Evolutionary conservation across 2,888 invertebrate species (phyloP).

Genomic region (Lordiphosa andalusiaca): DNA sequence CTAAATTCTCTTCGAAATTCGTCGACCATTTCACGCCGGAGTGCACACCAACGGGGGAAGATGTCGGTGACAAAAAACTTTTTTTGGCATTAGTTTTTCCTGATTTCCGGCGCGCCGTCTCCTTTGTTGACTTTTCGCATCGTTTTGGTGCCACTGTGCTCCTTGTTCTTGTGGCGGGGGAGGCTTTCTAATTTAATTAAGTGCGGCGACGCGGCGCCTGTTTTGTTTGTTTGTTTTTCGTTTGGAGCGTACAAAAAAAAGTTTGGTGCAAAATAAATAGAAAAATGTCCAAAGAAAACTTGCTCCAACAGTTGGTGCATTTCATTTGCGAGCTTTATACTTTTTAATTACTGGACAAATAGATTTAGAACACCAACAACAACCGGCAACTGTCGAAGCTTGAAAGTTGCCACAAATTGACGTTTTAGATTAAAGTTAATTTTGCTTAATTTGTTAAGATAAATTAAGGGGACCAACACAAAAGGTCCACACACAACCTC

Average conservation of each 20-base stretch:
- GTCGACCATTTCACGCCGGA: conserved; percentile 65
- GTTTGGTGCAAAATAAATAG: conserved; percentile 35
- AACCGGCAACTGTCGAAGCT: neutral
- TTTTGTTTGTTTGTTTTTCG: conserved; percentile 36
- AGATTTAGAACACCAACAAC: conserved; percentile 37
- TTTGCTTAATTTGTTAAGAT: too few species aligned
- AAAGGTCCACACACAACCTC: too few species aligned
- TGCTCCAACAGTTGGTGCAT: conserved; percentile 63
- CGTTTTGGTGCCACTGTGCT: conserved; percentile 51
- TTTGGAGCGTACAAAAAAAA: conserved; percentile 29
- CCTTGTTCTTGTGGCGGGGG: conserved; percentile 2
- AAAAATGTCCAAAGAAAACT: conserved; percentile 34
- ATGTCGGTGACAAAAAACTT: too few species aligned
- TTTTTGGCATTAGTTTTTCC: conserved; percentile 56
- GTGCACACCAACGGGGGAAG: conserved; percentile 33
- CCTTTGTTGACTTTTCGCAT: conserved; percentile 45
- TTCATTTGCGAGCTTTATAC: conserved; percentile 74
- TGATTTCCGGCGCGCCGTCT: conserved; percentile 59
- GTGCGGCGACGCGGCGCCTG: conserved; percentile 67
- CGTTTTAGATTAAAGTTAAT: too few species aligned
- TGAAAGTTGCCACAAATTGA: too few species aligned
- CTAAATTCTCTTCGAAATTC: conserved; percentile 33
- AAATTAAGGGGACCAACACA: too few species aligned
- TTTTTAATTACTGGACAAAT: conserved; percentile 73
- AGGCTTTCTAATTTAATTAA: conserved; percentile 68